A percentile compares a stretch with the other conserved stretches of the same genome.
These are phyloP conservation scores for Rattus norvegicus DNA, from an alignment of 2,113 vertebrate species.

Conservation along the genomic window GRCr8 NC_086039.1:68667001-68667500, in stretches of 20 bases:
- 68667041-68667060: not conserved
- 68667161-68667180: not conserved
- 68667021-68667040: conserved; percentile 22
- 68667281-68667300: not conserved
- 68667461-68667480: not conserved
- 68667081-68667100: not conserved
- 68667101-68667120: not conserved
- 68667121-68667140: not conserved
- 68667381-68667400: not conserved
- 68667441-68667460: not conserved
- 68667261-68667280: not conserved
- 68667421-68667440: not conserved
- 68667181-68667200: not conserved
- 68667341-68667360: not conserved
- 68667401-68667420: conserved; percentile 14
- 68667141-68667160: not conserved
- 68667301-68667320: not conserved
- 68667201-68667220: not conserved
- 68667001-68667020: conserved; percentile 11
- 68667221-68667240: not conserved
- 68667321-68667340: not conserved
- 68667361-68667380: not conserved
- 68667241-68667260: not conserved
- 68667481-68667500: not conserved
- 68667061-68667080: not conserved